These are phyloP conservation scores for Morinoia aosen DNA, from an alignment of 2,888 invertebrate genomes.

Conservation along the genomic window DNA sequence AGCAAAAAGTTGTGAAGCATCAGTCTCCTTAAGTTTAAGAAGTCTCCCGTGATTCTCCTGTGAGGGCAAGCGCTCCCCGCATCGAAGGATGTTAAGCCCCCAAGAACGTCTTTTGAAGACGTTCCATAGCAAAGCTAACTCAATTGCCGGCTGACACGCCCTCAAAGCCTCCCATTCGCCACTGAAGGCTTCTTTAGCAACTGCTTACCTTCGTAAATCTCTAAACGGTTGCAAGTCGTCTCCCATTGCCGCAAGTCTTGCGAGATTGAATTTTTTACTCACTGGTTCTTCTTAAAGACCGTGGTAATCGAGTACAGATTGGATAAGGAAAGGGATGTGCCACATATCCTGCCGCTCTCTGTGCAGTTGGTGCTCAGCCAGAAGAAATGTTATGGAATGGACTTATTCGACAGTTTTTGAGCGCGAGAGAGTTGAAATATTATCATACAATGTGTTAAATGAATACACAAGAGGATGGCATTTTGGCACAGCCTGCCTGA, in stretches of 20 bases:
- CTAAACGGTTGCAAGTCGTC: constrained; percentile 32
- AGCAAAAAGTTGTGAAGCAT: neutral
- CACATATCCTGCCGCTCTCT: neutral
- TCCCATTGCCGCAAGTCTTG: constrained; percentile 25
- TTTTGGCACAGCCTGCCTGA: no score
- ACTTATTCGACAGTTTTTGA: neutral
- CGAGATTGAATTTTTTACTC: constrained; percentile 39
- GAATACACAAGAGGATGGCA: no score
- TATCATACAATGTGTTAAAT: no score
- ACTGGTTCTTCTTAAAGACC: constrained; percentile 51
- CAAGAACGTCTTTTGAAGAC: constrained; percentile 10
- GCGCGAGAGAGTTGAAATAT: no score
- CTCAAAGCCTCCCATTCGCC: constrained; percentile 21
- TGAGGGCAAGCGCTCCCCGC: neutral
- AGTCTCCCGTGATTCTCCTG: neutral
- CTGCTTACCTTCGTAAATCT: constrained; percentile 48
- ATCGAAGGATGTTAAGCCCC: neutral
- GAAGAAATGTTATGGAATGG: neutral
- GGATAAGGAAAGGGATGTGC: constrained; percentile 19
- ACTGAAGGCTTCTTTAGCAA: constrained; percentile 2
- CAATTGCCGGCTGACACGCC: neutral
- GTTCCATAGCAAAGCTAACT: constrained; percentile 4
- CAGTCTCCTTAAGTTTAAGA: neutral
- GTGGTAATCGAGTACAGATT: constrained; percentile 43
- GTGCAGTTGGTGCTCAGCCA: neutral